Base-by-base conservation (phyloP, 2,113 vertebrate genomes). In the Calidris pygmaea region DNA sequence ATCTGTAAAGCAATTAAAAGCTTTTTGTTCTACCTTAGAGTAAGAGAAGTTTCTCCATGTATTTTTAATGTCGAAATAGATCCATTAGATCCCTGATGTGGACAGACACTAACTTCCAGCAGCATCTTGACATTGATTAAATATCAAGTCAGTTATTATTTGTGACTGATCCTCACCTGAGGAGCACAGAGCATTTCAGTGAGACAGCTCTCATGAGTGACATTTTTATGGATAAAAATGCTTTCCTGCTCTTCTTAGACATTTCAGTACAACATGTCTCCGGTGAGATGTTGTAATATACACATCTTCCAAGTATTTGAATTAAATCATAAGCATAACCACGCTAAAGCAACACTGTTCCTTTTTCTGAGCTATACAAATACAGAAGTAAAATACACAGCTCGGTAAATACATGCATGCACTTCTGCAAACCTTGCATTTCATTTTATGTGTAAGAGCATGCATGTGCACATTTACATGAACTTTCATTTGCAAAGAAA, bases 251-350 rank as follows among this genome's bases (percentile, higher is more conserved):
- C 56, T 43, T 71, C 56, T 63, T 34, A 39, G 43, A 7, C 18
- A 47, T 58, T 11, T 12, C 7, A 2, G 48, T 4, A 3, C 45
- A 15, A 7, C 4, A 9, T 1, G 39, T 34, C 53, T 62, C 45
- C 1, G 0, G 0, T 1, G 41, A n/a, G 75, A 29, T 35, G 47
- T 1, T 52, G 52, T 16, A 43, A n/a, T 21, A 15, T 23, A 27
- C 39, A 5, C 9, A 6, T 41, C 62, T 77, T 73, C 55, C 30
- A 17, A 48, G 27, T 18, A 26, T 45, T 78, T 20, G 7, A 74
- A 32, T 52, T 21, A 11, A 52, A 59, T 65, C n/a, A 23, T 3
- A 21, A 59, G 41, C 34, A 10, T 5, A 20, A 18, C 75, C 35
- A 18, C 8, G 8, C 23, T 15, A 39, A 56, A 77, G 48, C 43